A percentile compares a stretch with the other conserved stretches of the same genome.
Evolutionary conservation across 2,113 vertebrate species (phyloP).

Genomic region (Xyliphius kryptos): DNA sequence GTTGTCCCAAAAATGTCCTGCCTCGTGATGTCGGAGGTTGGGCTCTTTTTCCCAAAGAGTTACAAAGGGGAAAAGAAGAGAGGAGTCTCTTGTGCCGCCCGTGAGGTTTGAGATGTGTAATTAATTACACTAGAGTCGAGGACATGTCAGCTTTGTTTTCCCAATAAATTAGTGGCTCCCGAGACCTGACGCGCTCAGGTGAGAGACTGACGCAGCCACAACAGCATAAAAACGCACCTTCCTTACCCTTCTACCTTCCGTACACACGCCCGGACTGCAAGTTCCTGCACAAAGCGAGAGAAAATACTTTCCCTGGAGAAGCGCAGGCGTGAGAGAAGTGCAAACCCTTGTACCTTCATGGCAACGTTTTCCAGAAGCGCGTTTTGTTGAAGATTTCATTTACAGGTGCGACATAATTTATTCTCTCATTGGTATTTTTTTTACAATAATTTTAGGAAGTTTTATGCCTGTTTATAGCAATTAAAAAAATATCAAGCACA

Average conservation of each 20-base stretch:
- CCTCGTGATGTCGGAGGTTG: conserved; percentile 55
- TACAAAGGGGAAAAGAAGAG: conserved; percentile 39
- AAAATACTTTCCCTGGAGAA: conserved; percentile 27
- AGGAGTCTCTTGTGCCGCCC: conserved; percentile 35
- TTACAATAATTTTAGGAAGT: too few species aligned
- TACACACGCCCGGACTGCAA: conserved; percentile 42
- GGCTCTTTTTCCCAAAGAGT: conserved; percentile 49
- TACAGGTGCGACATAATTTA: conserved; percentile 34
- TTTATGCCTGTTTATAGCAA: too few species aligned
- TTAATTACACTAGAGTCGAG: conserved; percentile 62
- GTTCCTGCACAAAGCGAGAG: conserved; percentile 33
- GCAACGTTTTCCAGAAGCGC: conserved; percentile 35
- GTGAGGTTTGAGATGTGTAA: conserved; percentile 52
- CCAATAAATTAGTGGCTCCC: conserved; percentile 61
- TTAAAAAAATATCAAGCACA: too few species aligned
- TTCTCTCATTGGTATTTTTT: background rate
- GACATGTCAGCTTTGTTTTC: conserved; percentile 53
- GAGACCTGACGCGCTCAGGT: conserved; percentile 58
- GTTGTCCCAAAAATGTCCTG: too few species aligned
- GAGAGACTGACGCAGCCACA: conserved; percentile 44
- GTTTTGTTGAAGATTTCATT: conserved; percentile 30
- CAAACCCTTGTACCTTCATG: conserved; percentile 48
- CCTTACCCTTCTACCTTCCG: conserved; percentile 33
- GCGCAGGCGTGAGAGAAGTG: background rate
- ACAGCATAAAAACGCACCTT: conserved; percentile 42